Conservation (phyloP, 2,113 vertebrate genomes). For the Leptobrachium ailaonicum region DNA sequence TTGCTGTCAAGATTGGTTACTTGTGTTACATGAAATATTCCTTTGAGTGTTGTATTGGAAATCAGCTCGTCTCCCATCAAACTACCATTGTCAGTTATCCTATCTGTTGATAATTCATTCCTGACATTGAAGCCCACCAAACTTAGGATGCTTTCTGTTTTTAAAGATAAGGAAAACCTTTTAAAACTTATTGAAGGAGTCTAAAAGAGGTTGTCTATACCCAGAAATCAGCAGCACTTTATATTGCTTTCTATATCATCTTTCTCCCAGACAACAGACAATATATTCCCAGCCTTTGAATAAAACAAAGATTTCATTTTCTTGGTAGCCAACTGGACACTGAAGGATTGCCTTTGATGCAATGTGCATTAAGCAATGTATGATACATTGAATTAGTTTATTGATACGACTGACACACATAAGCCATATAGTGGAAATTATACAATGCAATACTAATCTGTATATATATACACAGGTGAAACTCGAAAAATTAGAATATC, state of each 20-base stretch:
- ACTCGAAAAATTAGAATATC: no score
- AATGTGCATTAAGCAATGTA: no score
- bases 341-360: no score
- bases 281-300: background rate
- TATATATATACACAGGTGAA: no score
- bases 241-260: background rate
- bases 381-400: no score
- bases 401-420: no score
- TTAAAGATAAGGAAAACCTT: background rate
- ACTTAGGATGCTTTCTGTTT: background rate
- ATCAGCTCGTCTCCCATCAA: conserved; percentile 28
- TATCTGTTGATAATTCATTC: conserved; percentile 18
- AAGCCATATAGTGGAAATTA: no score
- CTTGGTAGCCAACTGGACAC: no score
- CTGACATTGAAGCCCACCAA: conserved; percentile 2
- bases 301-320: background rate
- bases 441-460: no score
- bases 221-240: background rate
- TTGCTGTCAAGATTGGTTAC: conserved; percentile 37
- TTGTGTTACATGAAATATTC: conserved; percentile 10
- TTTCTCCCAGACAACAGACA: background rate
- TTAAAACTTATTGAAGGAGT: background rate
- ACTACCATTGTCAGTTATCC: conserved; percentile 36
- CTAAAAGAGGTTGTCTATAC: background rate
- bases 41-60: conserved; percentile 33